Evolutionary conservation across 2,113 vertebrate species (phyloP).

Genomic region (Emydocephalus ijimae): DNA sequence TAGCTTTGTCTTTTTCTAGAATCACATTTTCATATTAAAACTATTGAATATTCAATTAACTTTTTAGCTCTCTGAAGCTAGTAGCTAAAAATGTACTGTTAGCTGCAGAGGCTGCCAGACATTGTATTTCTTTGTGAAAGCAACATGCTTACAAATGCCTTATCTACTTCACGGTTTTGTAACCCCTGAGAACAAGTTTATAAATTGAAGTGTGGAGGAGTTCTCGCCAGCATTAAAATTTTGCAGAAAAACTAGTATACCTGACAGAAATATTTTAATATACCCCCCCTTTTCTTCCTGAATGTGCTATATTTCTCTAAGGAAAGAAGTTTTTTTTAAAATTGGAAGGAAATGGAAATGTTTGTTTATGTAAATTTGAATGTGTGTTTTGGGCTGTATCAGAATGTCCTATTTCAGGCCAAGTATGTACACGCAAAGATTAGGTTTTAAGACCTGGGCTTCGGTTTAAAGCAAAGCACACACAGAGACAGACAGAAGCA

Average conservation of each 20-base stretch:
- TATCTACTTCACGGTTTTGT: neutral
- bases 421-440: neutral
- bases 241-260: neutral
- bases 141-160: neutral
- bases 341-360: neutral
- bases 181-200: neutral
- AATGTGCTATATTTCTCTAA: neutral
- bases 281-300: neutral
- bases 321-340: neutral
- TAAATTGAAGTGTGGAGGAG: neutral
- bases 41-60: neutral
- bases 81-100: neutral
- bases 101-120: neutral
- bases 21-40: neutral
- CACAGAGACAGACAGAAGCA: neutral
- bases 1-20: neutral
- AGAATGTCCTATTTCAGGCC: neutral
- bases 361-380: neutral
- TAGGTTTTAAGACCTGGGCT: neutral
- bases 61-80: neutral
- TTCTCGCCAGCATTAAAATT: neutral
- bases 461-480: neutral
- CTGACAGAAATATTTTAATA: neutral
- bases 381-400: neutral
- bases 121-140: neutral